Evolutionary conservation across 2,888 invertebrate species (phyloP).

Genomic region (Cistogaster globosa): DNA sequence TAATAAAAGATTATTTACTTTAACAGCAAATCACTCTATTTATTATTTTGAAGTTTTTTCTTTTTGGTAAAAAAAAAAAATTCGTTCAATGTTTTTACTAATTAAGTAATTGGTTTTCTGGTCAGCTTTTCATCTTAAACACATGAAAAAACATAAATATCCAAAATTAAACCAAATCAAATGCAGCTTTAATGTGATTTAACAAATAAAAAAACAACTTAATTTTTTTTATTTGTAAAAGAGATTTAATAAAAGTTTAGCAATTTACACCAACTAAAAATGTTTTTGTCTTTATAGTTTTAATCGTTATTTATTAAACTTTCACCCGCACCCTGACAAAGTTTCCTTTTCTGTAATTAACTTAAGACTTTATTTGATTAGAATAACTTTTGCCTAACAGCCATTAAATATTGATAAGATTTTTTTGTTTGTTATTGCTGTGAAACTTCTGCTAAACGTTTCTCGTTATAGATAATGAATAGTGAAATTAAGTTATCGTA

Average conservation of each 20-base stretch:
- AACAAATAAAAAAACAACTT: constrained; percentile 11
- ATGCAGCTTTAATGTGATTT: constrained; percentile 6
- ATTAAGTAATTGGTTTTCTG: constrained; percentile 72
- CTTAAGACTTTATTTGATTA: constrained; percentile 50
- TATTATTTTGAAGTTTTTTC: constrained; percentile 1
- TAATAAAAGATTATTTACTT: constrained; percentile 47
- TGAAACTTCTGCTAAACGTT: constrained; percentile 61
- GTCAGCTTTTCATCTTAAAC: constrained; percentile 27
- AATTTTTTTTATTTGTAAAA: neutral
- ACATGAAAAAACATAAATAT: neutral
- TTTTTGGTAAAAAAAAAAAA: neutral
- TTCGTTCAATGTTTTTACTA: constrained; percentile 28
- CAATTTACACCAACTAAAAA: constrained; percentile 11
- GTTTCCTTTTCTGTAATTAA: constrained; percentile 17
- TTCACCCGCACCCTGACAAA: neutral
- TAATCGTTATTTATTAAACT: constrained; percentile 50
- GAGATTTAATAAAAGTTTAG: constrained; percentile 40
- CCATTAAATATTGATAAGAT: constrained; percentile 66
- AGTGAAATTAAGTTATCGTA: constrained; percentile 48
- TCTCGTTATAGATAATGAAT: constrained; percentile 58
- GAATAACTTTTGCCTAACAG: constrained; percentile 34
- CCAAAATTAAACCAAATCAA: neutral
- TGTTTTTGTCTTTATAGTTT: constrained; percentile 50
- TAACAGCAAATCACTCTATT: constrained; percentile 46
- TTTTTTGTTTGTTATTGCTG: constrained; percentile 18